Percentiles rank a stretch among this genome's conserved stretches.
Evolutionary conservation across 2,888 invertebrate species (phyloP).

Genomic region (Lithophane socia): DNA sequence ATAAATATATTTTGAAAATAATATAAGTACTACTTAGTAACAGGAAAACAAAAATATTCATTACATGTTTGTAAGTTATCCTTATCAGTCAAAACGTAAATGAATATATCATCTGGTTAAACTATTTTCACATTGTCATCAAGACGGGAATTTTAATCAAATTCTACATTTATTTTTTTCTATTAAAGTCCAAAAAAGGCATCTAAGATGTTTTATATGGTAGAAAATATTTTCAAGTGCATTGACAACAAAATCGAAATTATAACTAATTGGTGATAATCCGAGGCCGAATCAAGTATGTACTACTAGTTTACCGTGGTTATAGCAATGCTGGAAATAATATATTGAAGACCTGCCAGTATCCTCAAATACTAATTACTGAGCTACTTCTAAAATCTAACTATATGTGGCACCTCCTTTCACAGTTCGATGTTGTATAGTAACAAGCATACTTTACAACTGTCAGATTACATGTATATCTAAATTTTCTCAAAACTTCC

Average conservation of each 20-base stretch:
- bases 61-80: not conserved
- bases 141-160: not conserved
- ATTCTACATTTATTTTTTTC: not conserved
- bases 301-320: not conserved
- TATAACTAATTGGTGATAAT: conserved; percentile 13
- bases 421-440: conserved; percentile 78
- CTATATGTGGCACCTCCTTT: conserved; percentile 76
- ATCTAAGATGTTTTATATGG: too few relatives aligned
- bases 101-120: conserved; percentile 19
- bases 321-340: not conserved
- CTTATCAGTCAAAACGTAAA: not conserved
- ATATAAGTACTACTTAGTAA: not conserved
- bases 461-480: conserved; percentile 60
- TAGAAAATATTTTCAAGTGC: not conserved
- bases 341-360: conserved; percentile 59
- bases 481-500: conserved; percentile 57
- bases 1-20: not conserved
- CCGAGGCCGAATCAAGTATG: not conserved
- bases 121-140: not conserved
- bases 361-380: conserved; percentile 67
- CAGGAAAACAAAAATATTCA: not conserved
- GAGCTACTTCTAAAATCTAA: conserved; percentile 72
- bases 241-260: not conserved
- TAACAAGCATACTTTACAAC: conserved; percentile 51
- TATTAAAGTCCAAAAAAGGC: not conserved